phyloP scores from a whole-genome alignment of 2,113 vertebrate genomes.

The Psittacula cyanocephala region DNA sequence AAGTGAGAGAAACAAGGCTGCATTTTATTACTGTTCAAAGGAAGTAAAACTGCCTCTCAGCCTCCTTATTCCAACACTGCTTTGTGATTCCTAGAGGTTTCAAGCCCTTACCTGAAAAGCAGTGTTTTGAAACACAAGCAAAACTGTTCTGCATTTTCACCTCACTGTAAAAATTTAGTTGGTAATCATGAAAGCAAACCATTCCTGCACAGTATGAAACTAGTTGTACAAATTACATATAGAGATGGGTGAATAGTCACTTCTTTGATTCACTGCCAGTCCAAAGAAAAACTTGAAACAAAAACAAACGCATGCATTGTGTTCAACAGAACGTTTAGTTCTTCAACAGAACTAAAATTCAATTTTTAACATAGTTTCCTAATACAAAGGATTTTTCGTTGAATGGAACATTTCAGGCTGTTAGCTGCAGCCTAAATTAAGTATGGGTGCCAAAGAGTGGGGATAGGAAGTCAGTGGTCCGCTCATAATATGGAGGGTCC shows the following conservation, averaged over 20 bases:
- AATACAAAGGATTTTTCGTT: background rate
- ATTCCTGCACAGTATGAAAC: background rate
- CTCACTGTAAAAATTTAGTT: background rate
- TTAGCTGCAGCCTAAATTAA: background rate
- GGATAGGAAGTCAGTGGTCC: background rate
- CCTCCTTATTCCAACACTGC: background rate
- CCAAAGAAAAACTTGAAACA: background rate
- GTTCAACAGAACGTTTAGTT: background rate
- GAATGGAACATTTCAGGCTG: background rate
- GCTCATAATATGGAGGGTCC: background rate
- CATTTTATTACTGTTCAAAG: background rate
- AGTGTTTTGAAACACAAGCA: background rate
- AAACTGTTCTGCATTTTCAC: background rate
- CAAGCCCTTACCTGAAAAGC: background rate
- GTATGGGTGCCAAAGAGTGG: background rate
- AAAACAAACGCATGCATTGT: background rate
- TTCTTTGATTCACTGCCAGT: background rate
- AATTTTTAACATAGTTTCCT: background rate
- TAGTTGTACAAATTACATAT: background rate
- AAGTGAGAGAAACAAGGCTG: slow-evolving; percentile 17
- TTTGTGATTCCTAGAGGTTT: background rate
- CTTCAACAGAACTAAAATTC: background rate
- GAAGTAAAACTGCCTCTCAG: background rate
- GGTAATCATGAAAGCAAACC: background rate
- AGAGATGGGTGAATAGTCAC: background rate